A percentile compares a stretch with the other conserved stretches of the same genome.
Evolutionary conservation across 2,888 invertebrate genomes (phyloP).

Genomic region (Hanleya hanleyi): DNA sequence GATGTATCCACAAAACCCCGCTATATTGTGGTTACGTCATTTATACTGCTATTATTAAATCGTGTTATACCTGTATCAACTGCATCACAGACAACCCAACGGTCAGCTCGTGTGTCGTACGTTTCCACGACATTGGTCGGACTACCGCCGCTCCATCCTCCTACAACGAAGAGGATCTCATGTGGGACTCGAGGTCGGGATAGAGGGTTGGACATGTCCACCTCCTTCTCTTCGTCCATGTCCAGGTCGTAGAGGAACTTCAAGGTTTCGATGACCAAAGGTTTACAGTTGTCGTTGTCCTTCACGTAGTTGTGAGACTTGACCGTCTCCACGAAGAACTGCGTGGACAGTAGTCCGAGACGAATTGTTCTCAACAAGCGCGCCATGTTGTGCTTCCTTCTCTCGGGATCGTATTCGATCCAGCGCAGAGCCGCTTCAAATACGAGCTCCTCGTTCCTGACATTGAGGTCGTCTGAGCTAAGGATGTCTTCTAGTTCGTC

Average conservation of each 20-base stretch:
- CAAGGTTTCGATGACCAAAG: conserved; percentile 91
- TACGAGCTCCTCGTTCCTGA: conserved; percentile 69
- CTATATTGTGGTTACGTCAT: no score
- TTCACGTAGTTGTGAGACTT: conserved; percentile 88
- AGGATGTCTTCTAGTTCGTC: conserved; percentile 57
- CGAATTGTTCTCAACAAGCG: conserved; percentile 73
- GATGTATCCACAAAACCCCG: no score
- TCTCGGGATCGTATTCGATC: conserved; percentile 86
- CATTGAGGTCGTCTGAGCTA: conserved; percentile 69
- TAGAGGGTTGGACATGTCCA: conserved; percentile 77
- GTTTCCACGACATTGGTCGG: conserved; percentile 80
- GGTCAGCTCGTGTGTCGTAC: conserved; percentile 72
- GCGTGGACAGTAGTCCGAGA: conserved; percentile 83
- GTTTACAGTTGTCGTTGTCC: conserved; percentile 83
- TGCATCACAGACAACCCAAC: conserved; percentile 65
- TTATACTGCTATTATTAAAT: no score
- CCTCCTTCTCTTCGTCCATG: conserved; percentile 84
- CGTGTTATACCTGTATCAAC: conserved; percentile 61
- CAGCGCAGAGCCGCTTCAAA: conserved; percentile 80
- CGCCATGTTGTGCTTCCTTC: conserved; percentile 84
- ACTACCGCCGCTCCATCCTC: conserved; percentile 82
- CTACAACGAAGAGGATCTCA: conserved; percentile 75
- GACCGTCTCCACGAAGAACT: conserved; percentile 91
- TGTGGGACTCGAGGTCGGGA: conserved; percentile 81
- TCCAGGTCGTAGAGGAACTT: conserved; percentile 94